Conservation (phyloP, 2,797 vertebrate genomes). For the Manis crassicaudata region DNA sequence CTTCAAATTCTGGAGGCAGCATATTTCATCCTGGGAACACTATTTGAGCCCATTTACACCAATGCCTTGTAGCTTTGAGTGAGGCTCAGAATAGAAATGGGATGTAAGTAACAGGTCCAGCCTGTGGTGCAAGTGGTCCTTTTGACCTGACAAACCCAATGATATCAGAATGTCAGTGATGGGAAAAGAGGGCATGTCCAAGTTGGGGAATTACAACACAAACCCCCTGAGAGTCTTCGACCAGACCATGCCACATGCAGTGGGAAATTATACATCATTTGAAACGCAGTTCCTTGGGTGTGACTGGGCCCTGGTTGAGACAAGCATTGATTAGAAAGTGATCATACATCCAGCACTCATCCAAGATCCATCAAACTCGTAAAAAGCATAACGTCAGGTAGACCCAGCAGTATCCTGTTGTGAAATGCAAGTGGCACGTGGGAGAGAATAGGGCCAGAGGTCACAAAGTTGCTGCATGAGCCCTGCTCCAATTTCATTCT, state of each 20-base stretch:
- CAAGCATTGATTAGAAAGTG: not conserved
- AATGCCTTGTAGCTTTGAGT: not conserved
- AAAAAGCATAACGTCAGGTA: not conserved
- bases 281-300: not conserved
- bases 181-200: not conserved
- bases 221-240: not conserved
- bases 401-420: not conserved
- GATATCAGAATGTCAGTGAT: not conserved
- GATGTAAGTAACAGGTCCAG: not conserved
- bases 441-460: not conserved
- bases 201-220: not conserved
- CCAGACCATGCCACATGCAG: not conserved
- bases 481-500: not conserved
- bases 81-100: not conserved
- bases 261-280: not conserved
- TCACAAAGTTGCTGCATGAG: not conserved
- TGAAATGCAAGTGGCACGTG: not conserved
- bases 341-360: not conserved
- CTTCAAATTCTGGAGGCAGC: not conserved
- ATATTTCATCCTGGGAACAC: not conserved
- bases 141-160: too few relatives aligned
- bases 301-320: not conserved
- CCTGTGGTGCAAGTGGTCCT: not conserved
- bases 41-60: not conserved
- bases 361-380: not conserved